Evolutionary conservation across 37 sponge, comb jelly and placozoan species (phyloP).

Genomic region (Beroe forskalii): DNA sequence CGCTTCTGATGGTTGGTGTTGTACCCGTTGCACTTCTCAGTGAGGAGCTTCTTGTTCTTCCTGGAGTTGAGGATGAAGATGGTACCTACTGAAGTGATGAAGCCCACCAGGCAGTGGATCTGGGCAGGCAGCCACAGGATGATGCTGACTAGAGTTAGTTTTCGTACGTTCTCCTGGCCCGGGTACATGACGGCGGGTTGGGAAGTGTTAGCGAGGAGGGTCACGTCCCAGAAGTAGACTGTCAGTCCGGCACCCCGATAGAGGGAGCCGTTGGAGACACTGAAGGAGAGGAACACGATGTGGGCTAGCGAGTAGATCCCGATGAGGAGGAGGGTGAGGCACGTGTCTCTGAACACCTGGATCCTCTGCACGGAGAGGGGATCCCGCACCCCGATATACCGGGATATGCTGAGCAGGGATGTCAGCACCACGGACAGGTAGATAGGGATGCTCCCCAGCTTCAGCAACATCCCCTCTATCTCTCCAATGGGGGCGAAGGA

Average conservation of each 20-base stretch:
- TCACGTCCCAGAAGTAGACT: slow-evolving; percentile 16
- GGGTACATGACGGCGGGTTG: background rate
- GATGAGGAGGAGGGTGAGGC: background rate
- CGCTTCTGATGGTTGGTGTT: no score
- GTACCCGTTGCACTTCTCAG: no score
- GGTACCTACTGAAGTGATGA: background rate
- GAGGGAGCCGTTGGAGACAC: background rate
- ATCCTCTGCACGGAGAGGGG: background rate
- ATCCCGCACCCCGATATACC: slow-evolving; percentile 9
- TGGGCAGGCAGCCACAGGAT: background rate
- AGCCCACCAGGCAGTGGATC: slow-evolving; percentile 1
- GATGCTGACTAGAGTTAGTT: background rate
- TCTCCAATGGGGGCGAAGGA: background rate
- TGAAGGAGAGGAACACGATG: background rate
- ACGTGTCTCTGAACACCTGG: background rate
- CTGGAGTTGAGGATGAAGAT: background rate
- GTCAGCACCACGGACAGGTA: slow-evolving; percentile 31
- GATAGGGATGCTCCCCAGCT: slow-evolving; percentile 13
- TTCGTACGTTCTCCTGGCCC: background rate
- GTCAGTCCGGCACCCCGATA: slow-evolving; percentile 33
- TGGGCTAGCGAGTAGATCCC: background rate
- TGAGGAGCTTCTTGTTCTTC: background rate
- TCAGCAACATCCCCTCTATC: background rate
- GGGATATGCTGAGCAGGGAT: background rate
- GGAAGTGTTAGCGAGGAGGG: background rate